Conservation (phyloP, 2,888 invertebrate genomes). For the Cheiracanthium punctorium region DNA sequence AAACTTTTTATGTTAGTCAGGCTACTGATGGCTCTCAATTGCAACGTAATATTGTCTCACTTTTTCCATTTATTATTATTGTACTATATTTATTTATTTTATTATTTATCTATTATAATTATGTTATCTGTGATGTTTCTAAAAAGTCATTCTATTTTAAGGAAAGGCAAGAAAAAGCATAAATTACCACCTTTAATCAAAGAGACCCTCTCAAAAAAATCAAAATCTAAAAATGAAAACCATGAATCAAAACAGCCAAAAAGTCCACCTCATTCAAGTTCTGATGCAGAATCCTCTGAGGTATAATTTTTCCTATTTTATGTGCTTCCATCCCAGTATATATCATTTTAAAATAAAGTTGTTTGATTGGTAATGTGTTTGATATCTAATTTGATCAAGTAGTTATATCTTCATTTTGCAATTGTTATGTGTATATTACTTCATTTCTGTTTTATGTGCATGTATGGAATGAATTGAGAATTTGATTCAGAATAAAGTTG, state of each 20-base stretch:
- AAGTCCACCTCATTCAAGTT: conserved; percentile 12
- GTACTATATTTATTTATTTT: background rate
- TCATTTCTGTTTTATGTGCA: no score
- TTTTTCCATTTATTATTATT: no score
- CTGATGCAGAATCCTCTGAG: conserved; percentile 48
- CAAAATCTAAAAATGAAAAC: conserved; percentile 26
- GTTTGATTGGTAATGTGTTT: no score
- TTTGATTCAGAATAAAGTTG: no score
- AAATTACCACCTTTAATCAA: conserved; percentile 71
- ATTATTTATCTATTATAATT: background rate
- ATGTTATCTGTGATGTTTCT: background rate
- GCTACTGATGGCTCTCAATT: no score
- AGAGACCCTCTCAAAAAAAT: conserved; percentile 65
- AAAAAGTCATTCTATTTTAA: conserved; percentile 14
- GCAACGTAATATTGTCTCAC: no score
- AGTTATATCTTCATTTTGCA: background rate
- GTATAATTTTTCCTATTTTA: background rate
- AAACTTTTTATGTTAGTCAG: no score
- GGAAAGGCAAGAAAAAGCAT: conserved; percentile 62
- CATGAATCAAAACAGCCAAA: conserved; percentile 11
- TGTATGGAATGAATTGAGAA: no score
- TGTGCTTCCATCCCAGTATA: no score
- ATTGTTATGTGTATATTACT: no score
- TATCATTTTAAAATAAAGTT: no score
- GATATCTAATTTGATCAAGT: background rate